Evolutionary conservation across 2,797 vertebrate genomes (phyloP).

Genomic region (Neosilurus hyrtlii): DNA sequence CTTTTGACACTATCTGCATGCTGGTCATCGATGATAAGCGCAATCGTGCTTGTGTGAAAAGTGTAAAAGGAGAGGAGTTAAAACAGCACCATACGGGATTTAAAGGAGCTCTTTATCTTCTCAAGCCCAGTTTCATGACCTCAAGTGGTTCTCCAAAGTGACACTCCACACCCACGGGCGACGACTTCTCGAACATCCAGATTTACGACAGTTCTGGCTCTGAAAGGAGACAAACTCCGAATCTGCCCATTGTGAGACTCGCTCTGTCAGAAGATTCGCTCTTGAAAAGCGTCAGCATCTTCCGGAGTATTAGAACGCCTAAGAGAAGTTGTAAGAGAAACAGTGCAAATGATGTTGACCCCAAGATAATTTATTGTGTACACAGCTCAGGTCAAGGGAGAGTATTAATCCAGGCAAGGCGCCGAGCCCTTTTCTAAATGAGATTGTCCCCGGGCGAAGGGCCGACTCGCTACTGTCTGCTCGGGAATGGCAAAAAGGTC

Average conservation of each 20-base stretch:
- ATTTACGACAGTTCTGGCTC: slow-evolving; percentile 39
- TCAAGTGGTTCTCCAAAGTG: slow-evolving; percentile 56
- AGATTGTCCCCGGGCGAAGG: slow-evolving; percentile 41
- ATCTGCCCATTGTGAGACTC: slow-evolving; percentile 31
- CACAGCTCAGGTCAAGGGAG: slow-evolving; percentile 36
- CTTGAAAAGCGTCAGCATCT: slow-evolving; percentile 24
- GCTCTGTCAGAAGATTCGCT: slow-evolving; percentile 39
- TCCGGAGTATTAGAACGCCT: slow-evolving; percentile 17
- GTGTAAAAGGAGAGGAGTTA: not conserved
- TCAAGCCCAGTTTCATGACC: slow-evolving; percentile 44
- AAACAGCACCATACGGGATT: slow-evolving; percentile 42
- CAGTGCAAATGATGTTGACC: slow-evolving; percentile 14
- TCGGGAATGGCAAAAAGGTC: slow-evolving; percentile 40
- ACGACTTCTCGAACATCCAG: slow-evolving; percentile 52
- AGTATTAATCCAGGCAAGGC: slow-evolving; percentile 45
- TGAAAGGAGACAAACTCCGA: slow-evolving; percentile 31
- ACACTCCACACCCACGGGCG: slow-evolving; percentile 46
- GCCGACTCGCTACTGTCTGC: not conserved
- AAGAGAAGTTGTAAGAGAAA: slow-evolving; percentile 3
- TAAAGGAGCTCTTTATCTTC: slow-evolving; percentile 49
- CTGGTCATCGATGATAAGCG: slow-evolving; percentile 48
- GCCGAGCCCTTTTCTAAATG: slow-evolving; percentile 47
- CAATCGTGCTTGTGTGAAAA: slow-evolving; percentile 37
- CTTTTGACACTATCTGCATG: slow-evolving; percentile 43
- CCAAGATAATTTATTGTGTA: slow-evolving; percentile 45